Conservation (phyloP, 2,797 vertebrate species). For the Centropyge bicolor region DNA sequence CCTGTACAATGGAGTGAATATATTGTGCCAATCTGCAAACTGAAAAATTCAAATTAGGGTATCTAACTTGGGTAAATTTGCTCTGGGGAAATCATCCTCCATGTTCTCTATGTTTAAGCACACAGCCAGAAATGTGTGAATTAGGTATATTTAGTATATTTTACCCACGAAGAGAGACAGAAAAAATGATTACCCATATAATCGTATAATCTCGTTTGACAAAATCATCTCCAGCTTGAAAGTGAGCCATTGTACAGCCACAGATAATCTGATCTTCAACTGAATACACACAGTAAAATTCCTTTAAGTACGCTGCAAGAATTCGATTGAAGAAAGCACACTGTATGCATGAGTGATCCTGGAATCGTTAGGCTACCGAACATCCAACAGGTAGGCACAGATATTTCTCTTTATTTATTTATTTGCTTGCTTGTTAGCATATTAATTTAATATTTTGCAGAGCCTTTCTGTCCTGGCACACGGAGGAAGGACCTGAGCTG, state of each 20-base stretch:
- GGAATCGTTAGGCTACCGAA: conserved; percentile 38
- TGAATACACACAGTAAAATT: conserved; percentile 51
- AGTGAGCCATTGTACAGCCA: conserved; percentile 59
- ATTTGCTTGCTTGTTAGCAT: conserved; percentile 47
- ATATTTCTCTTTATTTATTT: conserved; percentile 50
- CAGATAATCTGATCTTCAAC: conserved; percentile 63
- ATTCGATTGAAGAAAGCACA: conserved; percentile 47
- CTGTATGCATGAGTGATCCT: conserved; percentile 37
- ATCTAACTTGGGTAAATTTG: neutral
- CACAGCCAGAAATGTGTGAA: conserved; percentile 25
- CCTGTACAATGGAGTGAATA: neutral
- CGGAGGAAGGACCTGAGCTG: conserved; percentile 38
- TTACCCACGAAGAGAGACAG: conserved; percentile 29
- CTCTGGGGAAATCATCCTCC: neutral
- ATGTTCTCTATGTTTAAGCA: conserved; percentile 21
- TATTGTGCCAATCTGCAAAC: neutral
- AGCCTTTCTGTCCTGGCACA: conserved; percentile 35
- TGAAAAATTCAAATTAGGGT: neutral
- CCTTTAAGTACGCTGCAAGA: conserved; percentile 42
- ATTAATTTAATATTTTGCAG: conserved; percentile 56
- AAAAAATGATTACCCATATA: conserved; percentile 52
- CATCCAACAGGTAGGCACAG: conserved; percentile 45
- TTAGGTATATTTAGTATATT: conserved; percentile 39
- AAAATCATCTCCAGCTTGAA: conserved; percentile 59
- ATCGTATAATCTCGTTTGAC: conserved; percentile 62